These are phyloP conservation scores for Morpho deidamia DNA, from an alignment of 2,888 invertebrate genomes.

Conservation along the genomic window DNA sequence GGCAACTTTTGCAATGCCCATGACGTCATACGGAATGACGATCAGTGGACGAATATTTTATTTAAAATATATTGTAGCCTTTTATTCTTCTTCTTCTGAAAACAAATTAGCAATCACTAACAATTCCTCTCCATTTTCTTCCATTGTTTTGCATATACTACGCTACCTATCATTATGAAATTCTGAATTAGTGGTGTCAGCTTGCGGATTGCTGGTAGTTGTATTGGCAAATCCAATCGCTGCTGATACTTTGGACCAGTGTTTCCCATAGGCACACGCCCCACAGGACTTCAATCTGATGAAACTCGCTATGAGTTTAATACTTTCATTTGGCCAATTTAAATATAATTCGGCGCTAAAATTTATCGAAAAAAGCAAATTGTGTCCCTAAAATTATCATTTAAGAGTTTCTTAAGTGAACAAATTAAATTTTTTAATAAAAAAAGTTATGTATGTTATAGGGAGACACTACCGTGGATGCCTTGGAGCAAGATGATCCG, in stretches of 20 bases:
- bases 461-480: no score
- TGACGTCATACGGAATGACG: slow-evolving; percentile 6
- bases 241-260: background rate
- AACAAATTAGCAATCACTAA: background rate
- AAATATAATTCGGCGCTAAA: no score
- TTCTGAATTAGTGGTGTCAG: background rate
- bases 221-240: background rate
- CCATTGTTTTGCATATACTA: background rate
- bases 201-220: background rate
- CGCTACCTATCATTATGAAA: background rate
- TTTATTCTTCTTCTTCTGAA: background rate
- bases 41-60: background rate
- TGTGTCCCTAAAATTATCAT: no score
- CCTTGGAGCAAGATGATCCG: background rate
- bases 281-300: no score
- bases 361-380: no score
- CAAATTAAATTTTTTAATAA: no score
- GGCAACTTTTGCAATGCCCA: slow-evolving; percentile 33
- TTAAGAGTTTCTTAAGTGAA: no score
- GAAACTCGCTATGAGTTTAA: no score
- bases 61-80: no score
- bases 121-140: background rate
- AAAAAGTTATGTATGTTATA: no score
- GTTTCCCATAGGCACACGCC: no score
- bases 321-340: no score